Percentiles rank a stretch among this genome's conserved stretches.
Conservation (phyloP, 1,140 invertebrate genomes). For the Drosophila pectinifera region DNA sequence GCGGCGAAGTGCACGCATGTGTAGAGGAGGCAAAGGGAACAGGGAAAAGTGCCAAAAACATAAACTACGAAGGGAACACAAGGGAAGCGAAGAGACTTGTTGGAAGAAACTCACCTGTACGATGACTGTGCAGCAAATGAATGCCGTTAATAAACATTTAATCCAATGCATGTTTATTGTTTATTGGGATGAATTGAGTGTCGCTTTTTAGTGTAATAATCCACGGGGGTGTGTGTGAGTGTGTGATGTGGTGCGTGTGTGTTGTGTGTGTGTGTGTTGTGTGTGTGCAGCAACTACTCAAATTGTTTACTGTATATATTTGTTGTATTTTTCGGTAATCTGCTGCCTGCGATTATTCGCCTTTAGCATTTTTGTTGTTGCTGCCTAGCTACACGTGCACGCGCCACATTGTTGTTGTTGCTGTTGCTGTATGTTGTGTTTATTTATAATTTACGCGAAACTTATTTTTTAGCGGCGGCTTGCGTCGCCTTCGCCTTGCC, state of each 20-base stretch:
- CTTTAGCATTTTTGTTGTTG: slow-evolving; percentile 38
- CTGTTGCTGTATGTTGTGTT: slow-evolving; percentile 25
- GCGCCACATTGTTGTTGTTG: slow-evolving; percentile 61
- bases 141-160: slow-evolving; percentile 83
- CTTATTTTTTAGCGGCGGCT: slow-evolving; percentile 24
- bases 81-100: not conserved
- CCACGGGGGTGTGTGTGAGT: slow-evolving; percentile 45
- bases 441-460: slow-evolving; percentile 46
- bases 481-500: slow-evolving; percentile 10
- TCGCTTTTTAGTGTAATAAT: slow-evolving; percentile 73
- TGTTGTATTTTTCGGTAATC: slow-evolving; percentile 49
- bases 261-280: slow-evolving; percentile 23
- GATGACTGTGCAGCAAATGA: slow-evolving; percentile 78
- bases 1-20: slow-evolving; percentile 42
- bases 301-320: slow-evolving; percentile 51
- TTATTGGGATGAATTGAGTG: slow-evolving; percentile 59
- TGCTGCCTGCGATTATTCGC: slow-evolving; percentile 62
- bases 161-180: slow-evolving; percentile 84
- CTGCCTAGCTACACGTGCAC: slow-evolving; percentile 68
- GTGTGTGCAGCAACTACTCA: slow-evolving; percentile 42
- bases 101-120: slow-evolving; percentile 71
- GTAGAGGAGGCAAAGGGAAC: slow-evolving; percentile 6
- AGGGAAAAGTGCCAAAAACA: slow-evolving; percentile 47
- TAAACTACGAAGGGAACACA: not conserved
- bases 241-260: slow-evolving; percentile 53